A percentile compares a stretch with the other conserved stretches of the same genome.
Conservation (phyloP, 2,113 vertebrate genomes). For the Engystomops pustulosus region DNA sequence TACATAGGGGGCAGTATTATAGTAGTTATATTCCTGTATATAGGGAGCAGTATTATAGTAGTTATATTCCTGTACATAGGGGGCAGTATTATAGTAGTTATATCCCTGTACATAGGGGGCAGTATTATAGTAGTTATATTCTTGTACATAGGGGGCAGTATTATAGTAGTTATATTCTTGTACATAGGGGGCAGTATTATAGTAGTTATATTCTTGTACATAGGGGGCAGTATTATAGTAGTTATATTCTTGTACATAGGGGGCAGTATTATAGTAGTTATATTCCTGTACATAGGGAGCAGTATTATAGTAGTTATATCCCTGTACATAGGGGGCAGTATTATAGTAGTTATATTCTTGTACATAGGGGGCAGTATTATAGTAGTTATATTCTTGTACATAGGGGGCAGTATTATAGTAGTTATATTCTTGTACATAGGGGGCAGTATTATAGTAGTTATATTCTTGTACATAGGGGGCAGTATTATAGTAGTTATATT, state of each 20-base stretch:
- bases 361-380: too few species aligned
- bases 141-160: constrained; percentile 1
- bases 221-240: not conserved
- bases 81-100: constrained; percentile 1
- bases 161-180: constrained; percentile 10
- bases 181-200: constrained; percentile 11
- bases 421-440: too few species aligned
- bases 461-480: too few species aligned
- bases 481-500: too few species aligned
- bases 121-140: constrained; percentile 6
- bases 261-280: too few species aligned
- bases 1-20: not conserved
- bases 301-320: too few species aligned
- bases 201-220: not conserved
- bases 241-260: not conserved
- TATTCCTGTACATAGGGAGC: not conserved
- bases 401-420: too few species aligned
- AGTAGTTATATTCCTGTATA: constrained; percentile 5
- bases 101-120: not conserved
- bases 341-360: too few species aligned
- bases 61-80: constrained; percentile 7
- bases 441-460: too few species aligned
- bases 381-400: too few species aligned
- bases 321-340: too few species aligned
- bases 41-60: constrained; percentile 4